Base-by-base conservation (phyloP, 1,140 invertebrate genomes). In the Hyphantria cunea region DNA sequence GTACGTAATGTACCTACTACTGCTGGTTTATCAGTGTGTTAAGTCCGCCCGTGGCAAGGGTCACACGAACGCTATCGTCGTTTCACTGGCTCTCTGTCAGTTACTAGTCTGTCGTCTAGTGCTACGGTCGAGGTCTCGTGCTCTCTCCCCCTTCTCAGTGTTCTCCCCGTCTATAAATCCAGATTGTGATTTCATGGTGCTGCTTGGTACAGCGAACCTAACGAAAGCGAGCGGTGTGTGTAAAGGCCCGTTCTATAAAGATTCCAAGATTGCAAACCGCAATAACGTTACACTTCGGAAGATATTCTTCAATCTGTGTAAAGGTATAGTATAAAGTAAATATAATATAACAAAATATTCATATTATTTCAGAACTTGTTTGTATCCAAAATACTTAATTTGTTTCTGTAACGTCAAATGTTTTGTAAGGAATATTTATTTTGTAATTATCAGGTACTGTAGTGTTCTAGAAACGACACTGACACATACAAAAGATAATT, bases 111-210 rank as follows among this genome's bases (percentile, higher is more conserved):
- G 70, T 73, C 74, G 71, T 72, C 64, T 51, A 48, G 54, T 52
- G 55, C 42, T 54, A 37, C 66, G 53, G 65, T 79, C 62, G 76
- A 68, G 66, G 72, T 55, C 54, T 15, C 60, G 67, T 53, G 65
- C 52, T 67, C 63, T 48, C 25, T 68, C 50, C 51, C 64, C 58
- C 64, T 54, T 55, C 39, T 48, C 47, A 12, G 42, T 58, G 50
- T 52, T 41, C 14, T 55, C 58, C 53, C 63, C 68, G 75, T 55
- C 64, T 70, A 14, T 39, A 44, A 14, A 54, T 63, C 7, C 56
- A 62, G 33, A 73, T 33, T 61, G 59, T 56, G 74, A 74, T 86
- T 89, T 86, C 71, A 89, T 90, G 86, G 81, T 88, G 82, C 84
- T 82, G 58, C 59, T 72, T 72, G 64, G 74, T 64, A 76, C 64